Conservation (phyloP, 2,888 invertebrate species). For the Leucophenga montana region DNA sequence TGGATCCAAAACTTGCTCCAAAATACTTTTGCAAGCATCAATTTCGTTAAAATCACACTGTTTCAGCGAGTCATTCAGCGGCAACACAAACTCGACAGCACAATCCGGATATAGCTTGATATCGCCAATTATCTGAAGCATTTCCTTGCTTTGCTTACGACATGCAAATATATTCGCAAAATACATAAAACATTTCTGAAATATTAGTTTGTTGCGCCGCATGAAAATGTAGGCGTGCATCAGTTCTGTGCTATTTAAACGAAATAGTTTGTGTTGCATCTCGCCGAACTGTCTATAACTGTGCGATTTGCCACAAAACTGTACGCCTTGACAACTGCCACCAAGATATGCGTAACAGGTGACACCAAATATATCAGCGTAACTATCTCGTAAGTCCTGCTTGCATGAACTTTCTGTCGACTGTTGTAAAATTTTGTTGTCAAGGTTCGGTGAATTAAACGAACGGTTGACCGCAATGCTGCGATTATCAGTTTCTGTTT, state of each 20-base stretch:
- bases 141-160: constrained; percentile 22
- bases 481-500: too few species aligned
- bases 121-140: constrained; percentile 42
- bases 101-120: constrained; percentile 36
- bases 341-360: constrained; percentile 40
- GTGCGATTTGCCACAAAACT: constrained; percentile 42
- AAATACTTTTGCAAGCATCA: neutral
- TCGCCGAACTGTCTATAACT: constrained; percentile 21
- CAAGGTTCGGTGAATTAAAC: too few species aligned
- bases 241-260: constrained; percentile 7
- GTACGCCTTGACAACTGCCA: constrained; percentile 5
- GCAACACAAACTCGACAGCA: constrained; percentile 5
- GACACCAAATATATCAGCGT: constrained; percentile 40
- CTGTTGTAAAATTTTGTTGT: too few species aligned
- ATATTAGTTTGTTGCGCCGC: constrained; percentile 32
- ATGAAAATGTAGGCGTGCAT: constrained; percentile 31
- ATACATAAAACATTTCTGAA: constrained; percentile 29
- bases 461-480: too few species aligned
- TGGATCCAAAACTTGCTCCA: neutral
- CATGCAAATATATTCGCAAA: constrained; percentile 38
- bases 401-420: too few species aligned
- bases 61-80: constrained; percentile 19
- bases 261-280: constrained; percentile 34
- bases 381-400: too few species aligned
- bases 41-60: neutral